phyloP scores from a whole-genome alignment of 1,140 invertebrate species.

The Ylistrum balloti region DNA sequence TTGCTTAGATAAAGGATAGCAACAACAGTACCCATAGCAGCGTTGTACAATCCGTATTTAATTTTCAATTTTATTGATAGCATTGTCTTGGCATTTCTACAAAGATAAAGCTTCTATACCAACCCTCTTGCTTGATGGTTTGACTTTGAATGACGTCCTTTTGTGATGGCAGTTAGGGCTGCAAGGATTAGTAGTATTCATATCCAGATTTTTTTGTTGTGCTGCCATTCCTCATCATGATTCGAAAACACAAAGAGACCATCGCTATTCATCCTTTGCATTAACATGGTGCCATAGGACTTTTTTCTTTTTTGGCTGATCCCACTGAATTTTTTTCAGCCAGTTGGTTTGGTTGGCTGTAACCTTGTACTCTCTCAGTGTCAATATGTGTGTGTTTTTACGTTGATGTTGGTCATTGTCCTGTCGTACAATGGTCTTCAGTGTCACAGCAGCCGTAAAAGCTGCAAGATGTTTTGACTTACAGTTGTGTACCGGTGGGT shows the following conservation, averaged over 20 bases:
- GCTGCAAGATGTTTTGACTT: background rate
- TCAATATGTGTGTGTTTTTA: background rate
- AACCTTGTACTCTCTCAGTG: no score
- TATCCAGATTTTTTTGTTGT: slow-evolving; percentile 49
- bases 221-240: slow-evolving; percentile 43
- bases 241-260: slow-evolving; percentile 51
- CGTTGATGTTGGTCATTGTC: background rate
- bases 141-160: slow-evolving; percentile 45
- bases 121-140: slow-evolving; percentile 43
- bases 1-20: slow-evolving; percentile 56
- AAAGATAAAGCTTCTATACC: slow-evolving; percentile 43
- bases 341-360: background rate
- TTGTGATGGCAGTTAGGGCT: slow-evolving; percentile 54
- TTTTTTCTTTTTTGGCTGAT: background rate
- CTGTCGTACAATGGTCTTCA: slow-evolving; percentile 44
- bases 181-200: slow-evolving; percentile 40
- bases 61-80: slow-evolving; percentile 57
- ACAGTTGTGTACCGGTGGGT: slow-evolving; percentile 41
- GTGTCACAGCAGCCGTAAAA: slow-evolving; percentile 52
- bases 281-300: background rate
- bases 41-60: slow-evolving; percentile 60
- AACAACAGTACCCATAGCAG: slow-evolving; percentile 52
- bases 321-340: background rate
- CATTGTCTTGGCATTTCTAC: slow-evolving; percentile 58
- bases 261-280: background rate